phyloP scores from a whole-genome alignment of 2,888 invertebrate genomes.

The Pseudeuparius sepicola region DNA sequence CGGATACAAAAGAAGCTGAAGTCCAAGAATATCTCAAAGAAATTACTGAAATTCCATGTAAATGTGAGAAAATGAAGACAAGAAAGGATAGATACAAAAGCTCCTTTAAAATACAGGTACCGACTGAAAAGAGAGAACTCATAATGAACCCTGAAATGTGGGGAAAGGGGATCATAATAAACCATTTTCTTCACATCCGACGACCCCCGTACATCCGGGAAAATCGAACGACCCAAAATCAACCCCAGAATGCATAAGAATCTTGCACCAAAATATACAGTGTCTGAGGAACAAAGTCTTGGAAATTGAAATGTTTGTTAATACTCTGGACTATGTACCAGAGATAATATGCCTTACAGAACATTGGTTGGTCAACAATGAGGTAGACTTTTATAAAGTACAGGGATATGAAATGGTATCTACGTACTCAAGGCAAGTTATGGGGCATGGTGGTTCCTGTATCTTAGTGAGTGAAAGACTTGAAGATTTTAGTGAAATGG shows the following conservation, averaged over 20 bases:
- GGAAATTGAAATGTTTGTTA: too few relatives aligned
- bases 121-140: background rate
- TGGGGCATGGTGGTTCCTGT: conserved; percentile 5
- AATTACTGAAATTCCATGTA: background rate
- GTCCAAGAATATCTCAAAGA: background rate
- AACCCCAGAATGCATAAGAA: background rate
- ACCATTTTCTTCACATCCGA: conserved; percentile 7
- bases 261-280: too few relatives aligned
- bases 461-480: background rate
- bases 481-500: conserved; percentile 1
- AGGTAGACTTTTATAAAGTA: background rate
- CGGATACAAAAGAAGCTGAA: background rate
- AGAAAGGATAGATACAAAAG: conserved; percentile 3
- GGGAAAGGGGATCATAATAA: background rate
- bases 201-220: background rate
- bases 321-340: background rate
- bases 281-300: too few relatives aligned
- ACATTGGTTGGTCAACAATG: conserved; percentile 3
- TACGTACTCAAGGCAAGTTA: background rate
- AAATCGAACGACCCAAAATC: background rate
- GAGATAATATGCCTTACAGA: conserved; percentile 4
- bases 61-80: conserved; percentile 5
- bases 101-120: conserved; percentile 1
- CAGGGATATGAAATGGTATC: background rate
- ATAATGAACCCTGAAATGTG: conserved; percentile 3